Conservation (phyloP, 1,140 invertebrate genomes). For the Laupala kohalensis region DNA sequence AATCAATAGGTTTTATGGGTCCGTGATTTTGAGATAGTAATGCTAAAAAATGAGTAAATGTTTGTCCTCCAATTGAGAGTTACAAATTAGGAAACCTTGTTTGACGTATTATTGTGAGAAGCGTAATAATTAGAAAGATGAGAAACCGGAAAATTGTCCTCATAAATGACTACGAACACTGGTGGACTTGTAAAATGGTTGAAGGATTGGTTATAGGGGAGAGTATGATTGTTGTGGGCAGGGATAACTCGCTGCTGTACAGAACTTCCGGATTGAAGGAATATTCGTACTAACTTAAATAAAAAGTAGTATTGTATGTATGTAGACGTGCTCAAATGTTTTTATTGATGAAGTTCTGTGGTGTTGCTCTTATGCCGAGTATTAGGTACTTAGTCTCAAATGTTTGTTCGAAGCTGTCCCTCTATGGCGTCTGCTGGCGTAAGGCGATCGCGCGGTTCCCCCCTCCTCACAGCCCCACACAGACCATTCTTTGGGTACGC, state of each 20-base stretch:
- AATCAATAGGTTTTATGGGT: background rate
- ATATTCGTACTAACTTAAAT: background rate
- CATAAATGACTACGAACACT: background rate
- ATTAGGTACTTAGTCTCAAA: no score
- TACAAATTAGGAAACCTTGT: no score
- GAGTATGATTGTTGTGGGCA: background rate
- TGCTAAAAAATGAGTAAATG: background rate
- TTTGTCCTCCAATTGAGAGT: background rate
- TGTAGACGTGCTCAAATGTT: background rate
- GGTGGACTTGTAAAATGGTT: background rate
- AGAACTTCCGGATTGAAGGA: slow-evolving; percentile 1
- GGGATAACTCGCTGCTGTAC: background rate
- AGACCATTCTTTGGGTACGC: no score
- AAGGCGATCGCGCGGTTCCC: no score
- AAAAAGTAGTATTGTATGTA: background rate
- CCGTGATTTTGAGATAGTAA: background rate
- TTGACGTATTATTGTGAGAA: background rate
- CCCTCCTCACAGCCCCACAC: no score
- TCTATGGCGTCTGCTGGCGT: no score
- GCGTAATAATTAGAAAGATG: slow-evolving; percentile 2
- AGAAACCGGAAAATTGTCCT: background rate
- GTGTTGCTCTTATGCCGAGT: background rate
- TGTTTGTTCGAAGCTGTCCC: no score
- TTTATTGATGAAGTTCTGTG: background rate
- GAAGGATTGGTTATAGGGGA: background rate